A percentile compares a stretch with the other conserved stretches of the same genome.
phyloP scores from a whole-genome alignment of 1,140 invertebrate genomes.

The Lethocerus indicus region DNA sequence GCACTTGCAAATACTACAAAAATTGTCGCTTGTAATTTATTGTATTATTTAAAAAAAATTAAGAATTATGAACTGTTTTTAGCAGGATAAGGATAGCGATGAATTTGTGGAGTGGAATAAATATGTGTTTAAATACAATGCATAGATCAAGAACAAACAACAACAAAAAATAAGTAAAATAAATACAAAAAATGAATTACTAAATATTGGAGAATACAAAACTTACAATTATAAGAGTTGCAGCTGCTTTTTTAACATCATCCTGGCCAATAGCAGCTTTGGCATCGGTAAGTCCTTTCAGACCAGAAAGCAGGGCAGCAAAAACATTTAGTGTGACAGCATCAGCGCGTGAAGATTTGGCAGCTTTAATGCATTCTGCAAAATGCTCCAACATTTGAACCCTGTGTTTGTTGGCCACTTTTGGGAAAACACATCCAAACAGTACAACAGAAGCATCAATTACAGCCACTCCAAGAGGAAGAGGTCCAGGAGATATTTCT shows the following conservation, averaged over 20 bases:
- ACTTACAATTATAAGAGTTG: conserved; percentile 52
- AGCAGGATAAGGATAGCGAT: no score
- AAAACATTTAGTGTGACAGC: conserved; percentile 96
- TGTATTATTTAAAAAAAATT: no score
- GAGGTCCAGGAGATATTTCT: conserved; percentile 48
- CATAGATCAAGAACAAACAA: no score
- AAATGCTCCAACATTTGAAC: conserved; percentile 96
- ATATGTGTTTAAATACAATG: no score
- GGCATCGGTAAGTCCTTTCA: conserved; percentile 74
- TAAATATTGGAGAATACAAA: not conserved
- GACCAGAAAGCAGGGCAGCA: conserved; percentile 74
- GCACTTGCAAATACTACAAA: no score
- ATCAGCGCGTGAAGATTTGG: conserved; percentile 80
- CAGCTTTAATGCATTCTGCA: conserved; percentile 78
- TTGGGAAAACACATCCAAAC: conserved; percentile 87
- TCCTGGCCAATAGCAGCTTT: conserved; percentile 77
- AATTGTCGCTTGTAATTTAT: no score
- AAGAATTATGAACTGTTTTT: no score
- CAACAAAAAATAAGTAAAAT: no score
- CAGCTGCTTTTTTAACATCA: conserved; percentile 73
- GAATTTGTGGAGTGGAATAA: no score
- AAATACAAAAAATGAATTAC: no score
- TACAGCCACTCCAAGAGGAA: conserved; percentile 90
- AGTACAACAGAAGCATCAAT: conserved; percentile 86
- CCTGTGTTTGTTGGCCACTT: conserved; percentile 86